Base-by-base conservation (phyloP, 92 coral and sea anemone genomes). In the Anthopleura xanthogrammica region DNA sequence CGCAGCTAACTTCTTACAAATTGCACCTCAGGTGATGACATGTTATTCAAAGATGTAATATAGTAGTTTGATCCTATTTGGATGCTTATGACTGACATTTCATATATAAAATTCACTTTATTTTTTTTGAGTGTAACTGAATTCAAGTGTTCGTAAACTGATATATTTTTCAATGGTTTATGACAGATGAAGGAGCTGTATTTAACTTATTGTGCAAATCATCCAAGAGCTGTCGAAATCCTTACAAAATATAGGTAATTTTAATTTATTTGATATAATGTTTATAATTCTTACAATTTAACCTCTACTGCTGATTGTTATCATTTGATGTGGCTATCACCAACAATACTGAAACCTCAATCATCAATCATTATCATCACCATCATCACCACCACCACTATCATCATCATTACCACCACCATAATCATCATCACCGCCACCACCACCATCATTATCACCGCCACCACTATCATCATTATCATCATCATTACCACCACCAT, bases 201-300 rank as follows among this genome's bases (percentile, higher is more conserved):
- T 62, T 68, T 96, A 74, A 90, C 91, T 52, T 96, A 96, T 84
- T 96, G 99, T 87, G 98, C 99, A 41, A 96, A 96, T 84, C 99
- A 96, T 65, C 99, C 99, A 24, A 93, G 98, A 83, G 99, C 99
- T 58, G 99, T 96, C 36, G 98, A 96, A 82, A 98, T 96, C 39
- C 93, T 96, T 23, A 94, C 99, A 77, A 92, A 92, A 88, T 90
- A 93, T 77, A 86, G 98, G 98, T 91, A 88, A 86, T 16, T 16
- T 82, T 17, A 19, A 62, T 41, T 29, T 8, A 7, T 62, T 1
- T 11, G 5, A 62, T 54, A n/a, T 62, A 62, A 29, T 29, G 29
- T 19, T n/a, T 60, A 17, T 60, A 3, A n/a, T 60, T 17, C 5
- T 60, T 7, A n/a, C 17, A 4, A 7, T n/a, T 60, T 17, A n/a